Evolutionary conservation across 2,797 vertebrate genomes (phyloP).

Genomic region (Amblyraja radiata): DNA sequence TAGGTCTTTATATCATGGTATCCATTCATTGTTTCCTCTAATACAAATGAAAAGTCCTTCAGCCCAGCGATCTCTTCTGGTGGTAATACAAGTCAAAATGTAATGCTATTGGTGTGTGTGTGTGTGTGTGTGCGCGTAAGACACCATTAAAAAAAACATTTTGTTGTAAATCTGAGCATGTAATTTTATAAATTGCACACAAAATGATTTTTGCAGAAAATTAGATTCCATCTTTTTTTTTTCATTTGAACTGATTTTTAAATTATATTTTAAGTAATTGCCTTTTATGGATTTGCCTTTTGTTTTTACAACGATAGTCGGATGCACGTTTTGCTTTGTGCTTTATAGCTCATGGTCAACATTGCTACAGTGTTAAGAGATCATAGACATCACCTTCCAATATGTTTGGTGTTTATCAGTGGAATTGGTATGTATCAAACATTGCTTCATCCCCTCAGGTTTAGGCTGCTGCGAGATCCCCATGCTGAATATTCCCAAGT

Average conservation of each 20-base stretch:
- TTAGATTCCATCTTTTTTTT: too few species aligned
- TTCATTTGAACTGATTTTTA: neutral
- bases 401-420: slow-evolving; percentile 28
- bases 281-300: neutral
- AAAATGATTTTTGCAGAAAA: neutral
- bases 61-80: neutral
- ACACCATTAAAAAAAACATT: neutral
- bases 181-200: neutral
- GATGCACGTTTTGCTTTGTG: neutral
- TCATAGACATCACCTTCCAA: slow-evolving; percentile 10
- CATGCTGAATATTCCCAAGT: neutral
- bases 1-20: neutral
- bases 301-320: neutral
- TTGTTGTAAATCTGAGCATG: neutral
- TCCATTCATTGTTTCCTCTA: neutral
- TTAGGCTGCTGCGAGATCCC: neutral
- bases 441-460: neutral
- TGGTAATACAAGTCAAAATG: neutral
- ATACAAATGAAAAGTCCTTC: neutral
- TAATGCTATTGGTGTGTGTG: neutral
- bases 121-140: too few species aligned
- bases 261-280: neutral
- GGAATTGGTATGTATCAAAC: slow-evolving; percentile 24
- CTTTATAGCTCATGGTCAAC: slow-evolving; percentile 29
- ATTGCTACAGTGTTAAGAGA: neutral